Percentiles rank a stretch among this genome's conserved stretches.
phyloP scores from a whole-genome alignment of 2,888 invertebrate species.

The Ornithoptera alexandrae region DNA sequence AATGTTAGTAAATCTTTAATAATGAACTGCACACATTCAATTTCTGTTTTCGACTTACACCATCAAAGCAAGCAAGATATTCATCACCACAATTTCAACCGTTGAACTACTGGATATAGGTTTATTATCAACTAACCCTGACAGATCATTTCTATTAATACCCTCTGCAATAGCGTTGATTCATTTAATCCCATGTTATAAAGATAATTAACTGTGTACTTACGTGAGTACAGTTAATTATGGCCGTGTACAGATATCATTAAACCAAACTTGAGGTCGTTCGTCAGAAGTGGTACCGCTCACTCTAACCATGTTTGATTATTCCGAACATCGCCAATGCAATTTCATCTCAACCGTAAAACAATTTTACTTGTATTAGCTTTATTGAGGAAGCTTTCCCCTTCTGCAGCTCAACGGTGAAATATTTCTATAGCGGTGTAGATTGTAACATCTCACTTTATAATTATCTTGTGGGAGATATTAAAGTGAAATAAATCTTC shows the following conservation, averaged over 20 bases:
- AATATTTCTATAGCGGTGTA: slow-evolving; percentile 5
- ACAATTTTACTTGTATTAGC: slow-evolving; percentile 15
- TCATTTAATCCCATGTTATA: background rate
- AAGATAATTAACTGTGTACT: background rate
- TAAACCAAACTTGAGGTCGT: background rate
- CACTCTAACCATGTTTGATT: slow-evolving; percentile 13
- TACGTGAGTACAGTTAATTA: background rate
- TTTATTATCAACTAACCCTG: background rate
- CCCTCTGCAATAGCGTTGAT: background rate
- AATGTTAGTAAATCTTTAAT: no score
- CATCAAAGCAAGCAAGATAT: no score
- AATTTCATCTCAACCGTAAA: slow-evolving; percentile 14
- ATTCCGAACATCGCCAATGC: slow-evolving; percentile 18
- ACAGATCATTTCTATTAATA: background rate
- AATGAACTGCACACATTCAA: no score
- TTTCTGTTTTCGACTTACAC: no score
- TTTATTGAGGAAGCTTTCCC: slow-evolving; percentile 17
- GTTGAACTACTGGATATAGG: no score
- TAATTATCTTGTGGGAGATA: background rate
- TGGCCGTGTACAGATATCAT: background rate
- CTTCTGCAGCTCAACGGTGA: background rate
- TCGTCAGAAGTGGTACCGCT: background rate
- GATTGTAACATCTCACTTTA: slow-evolving; percentile 7
- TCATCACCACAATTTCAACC: no score
- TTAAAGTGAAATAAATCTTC: background rate